Evolutionary conservation across 2,797 vertebrate genomes (phyloP).

Genomic region (Sebastes glaucus): DNA sequence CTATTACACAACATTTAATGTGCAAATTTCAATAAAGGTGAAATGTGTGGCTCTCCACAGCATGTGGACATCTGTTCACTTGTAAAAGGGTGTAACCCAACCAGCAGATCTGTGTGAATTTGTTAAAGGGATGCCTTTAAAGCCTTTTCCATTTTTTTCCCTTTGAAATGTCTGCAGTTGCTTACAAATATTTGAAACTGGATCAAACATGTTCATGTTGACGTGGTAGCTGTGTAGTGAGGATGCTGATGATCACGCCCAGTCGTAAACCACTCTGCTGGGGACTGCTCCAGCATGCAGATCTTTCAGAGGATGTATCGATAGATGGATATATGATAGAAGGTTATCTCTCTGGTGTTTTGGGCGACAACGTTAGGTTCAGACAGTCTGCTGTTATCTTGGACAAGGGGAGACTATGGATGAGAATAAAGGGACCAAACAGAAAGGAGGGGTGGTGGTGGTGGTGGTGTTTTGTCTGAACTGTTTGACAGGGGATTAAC

Average conservation of each 20-base stretch:
- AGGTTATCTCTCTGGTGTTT: not conserved
- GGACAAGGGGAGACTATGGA: not conserved
- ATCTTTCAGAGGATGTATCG: not conserved
- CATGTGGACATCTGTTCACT: not conserved
- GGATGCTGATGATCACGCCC: conserved; percentile 32
- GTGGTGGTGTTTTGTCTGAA: not conserved
- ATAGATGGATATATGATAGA: not conserved
- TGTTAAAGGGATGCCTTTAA: not conserved
- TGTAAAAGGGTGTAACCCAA: conserved; percentile 58
- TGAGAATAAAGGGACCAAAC: not conserved
- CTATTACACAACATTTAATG: not conserved
- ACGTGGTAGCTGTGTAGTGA: not conserved
- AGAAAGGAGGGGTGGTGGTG: not conserved
- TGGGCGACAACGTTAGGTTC: not conserved
- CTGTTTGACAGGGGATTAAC: conserved; percentile 38
- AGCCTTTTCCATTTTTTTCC: not conserved
- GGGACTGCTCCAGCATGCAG: conserved; percentile 1
- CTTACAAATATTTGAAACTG: not conserved
- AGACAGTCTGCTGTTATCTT: not conserved
- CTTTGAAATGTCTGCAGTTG: not conserved
- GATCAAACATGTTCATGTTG: not conserved
- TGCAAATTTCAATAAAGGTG: not conserved
- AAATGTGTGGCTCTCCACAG: not conserved
- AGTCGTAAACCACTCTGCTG: not conserved
- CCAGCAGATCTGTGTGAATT: conserved; percentile 12